These are phyloP conservation scores for Paratilapia polleni DNA, from an alignment of 2,113 vertebrate genomes.

Conservation along the genomic window DNA sequence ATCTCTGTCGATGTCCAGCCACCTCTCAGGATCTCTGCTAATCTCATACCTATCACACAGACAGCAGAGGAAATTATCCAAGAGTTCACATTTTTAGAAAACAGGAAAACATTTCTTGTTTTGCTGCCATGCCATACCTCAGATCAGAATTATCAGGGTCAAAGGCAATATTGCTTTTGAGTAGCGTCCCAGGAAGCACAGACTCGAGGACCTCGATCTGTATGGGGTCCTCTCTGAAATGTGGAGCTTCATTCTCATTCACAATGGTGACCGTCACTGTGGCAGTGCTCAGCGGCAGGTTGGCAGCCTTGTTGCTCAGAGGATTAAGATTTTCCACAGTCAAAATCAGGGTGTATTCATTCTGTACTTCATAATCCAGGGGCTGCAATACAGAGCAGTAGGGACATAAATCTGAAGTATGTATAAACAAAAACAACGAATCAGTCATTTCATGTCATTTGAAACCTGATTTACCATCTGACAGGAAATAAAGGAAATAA, in stretches of 20 bases:
- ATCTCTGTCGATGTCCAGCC: conserved; percentile 84
- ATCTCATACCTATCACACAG: conserved; percentile 83
- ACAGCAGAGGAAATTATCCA: neutral
- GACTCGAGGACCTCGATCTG: conserved; percentile 85
- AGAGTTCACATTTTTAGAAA: neutral
- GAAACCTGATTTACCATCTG: neutral
- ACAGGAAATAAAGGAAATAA: neutral
- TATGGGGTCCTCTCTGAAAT: conserved; percentile 86
- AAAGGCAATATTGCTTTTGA: conserved; percentile 83
- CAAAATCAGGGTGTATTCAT: conserved; percentile 78
- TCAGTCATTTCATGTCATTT: neutral
- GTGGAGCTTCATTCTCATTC: conserved; percentile 89
- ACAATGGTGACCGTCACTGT: conserved; percentile 81
- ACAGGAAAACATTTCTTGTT: neutral
- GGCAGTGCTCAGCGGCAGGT: conserved; percentile 76
- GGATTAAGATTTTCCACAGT: conserved; percentile 84
- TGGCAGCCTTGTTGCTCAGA: conserved; percentile 76
- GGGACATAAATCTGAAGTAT: neutral
- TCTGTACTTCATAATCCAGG: conserved; percentile 86
- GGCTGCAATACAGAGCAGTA: conserved; percentile 78
- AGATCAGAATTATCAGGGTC: conserved; percentile 89
- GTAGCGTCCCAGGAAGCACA: conserved; percentile 78
- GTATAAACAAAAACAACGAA: neutral
- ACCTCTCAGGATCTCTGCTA: conserved; percentile 86
- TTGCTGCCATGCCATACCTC: conserved; percentile 69